These are phyloP conservation scores for Agrotis clavis DNA, from an alignment of 2,888 invertebrate genomes.

Conservation along the genomic window DNA sequence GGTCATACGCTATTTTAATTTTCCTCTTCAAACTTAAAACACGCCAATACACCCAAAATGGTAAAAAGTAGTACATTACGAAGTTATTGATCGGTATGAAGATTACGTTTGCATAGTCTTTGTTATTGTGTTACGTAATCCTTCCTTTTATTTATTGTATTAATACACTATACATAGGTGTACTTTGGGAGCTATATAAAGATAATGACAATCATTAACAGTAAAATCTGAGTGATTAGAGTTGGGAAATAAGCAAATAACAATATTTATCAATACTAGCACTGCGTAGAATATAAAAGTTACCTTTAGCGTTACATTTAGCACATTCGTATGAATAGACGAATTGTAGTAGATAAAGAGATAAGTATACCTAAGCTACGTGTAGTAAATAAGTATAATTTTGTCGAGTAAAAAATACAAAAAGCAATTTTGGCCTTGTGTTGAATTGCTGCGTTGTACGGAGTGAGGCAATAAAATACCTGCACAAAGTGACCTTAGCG, in stretches of 20 bases:
- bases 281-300: slow-evolving; percentile 42
- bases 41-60: slow-evolving; percentile 49
- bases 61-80: slow-evolving; percentile 28
- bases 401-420: slow-evolving; percentile 77
- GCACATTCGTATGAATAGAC: slow-evolving; percentile 39
- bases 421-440: slow-evolving; percentile 86
- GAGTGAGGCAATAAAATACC: slow-evolving; percentile 87
- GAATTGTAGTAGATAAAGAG: slow-evolving; percentile 53
- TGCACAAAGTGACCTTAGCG: slow-evolving; percentile 87
- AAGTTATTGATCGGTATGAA: slow-evolving; percentile 21
- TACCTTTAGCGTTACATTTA: slow-evolving; percentile 34
- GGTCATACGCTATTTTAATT: slow-evolving; percentile 81
- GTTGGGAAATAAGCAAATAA: slow-evolving; percentile 56
- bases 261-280: slow-evolving; percentile 52
- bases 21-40: slow-evolving; percentile 74
- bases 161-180: slow-evolving; percentile 13
- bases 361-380: slow-evolving; percentile 66
- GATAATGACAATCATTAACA: slow-evolving; percentile 52
- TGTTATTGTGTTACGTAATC: slow-evolving; percentile 12
- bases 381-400: slow-evolving; percentile 74
- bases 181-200: slow-evolving; percentile 37
- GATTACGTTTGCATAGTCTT: slow-evolving; percentile 19
- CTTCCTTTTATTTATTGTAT: slow-evolving; percentile 36
- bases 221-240: slow-evolving; percentile 55
- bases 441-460: slow-evolving; percentile 83